Evolutionary conservation across 2,797 vertebrate genomes (phyloP).

Genomic region (Novumbra hubbsi): DNA sequence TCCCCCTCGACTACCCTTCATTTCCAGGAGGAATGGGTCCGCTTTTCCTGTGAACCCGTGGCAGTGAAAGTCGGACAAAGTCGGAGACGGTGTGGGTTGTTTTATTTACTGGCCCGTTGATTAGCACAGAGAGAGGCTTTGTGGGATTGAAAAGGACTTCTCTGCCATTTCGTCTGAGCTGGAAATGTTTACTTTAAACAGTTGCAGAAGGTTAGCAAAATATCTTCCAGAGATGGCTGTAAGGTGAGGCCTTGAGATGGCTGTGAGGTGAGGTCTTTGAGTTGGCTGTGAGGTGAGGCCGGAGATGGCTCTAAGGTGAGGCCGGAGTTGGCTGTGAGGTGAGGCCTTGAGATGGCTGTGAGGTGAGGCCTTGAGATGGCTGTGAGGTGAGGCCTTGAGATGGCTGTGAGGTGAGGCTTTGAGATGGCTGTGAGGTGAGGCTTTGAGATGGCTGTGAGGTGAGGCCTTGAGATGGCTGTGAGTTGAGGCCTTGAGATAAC

Average conservation of each 20-base stretch:
- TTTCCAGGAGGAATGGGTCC: constrained; percentile 16
- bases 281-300: no score
- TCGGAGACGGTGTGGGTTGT: constrained; percentile 37
- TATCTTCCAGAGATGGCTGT: constrained; percentile 50
- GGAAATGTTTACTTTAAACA: constrained; percentile 69
- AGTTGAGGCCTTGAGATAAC: no score
- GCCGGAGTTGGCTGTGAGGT: no score
- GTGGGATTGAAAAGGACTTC: constrained; percentile 51
- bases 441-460: no score
- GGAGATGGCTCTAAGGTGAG: no score
- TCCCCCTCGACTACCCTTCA: constrained; percentile 23
- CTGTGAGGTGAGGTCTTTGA: no score
- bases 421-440: no score
- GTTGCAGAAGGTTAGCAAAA: constrained; percentile 65
- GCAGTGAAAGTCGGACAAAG: constrained; percentile 28
- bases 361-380: constrained; percentile 28
- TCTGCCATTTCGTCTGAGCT: constrained; percentile 54
- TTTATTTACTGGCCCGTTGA: constrained; percentile 48
- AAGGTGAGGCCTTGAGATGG: no score
- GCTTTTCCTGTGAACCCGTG: constrained; percentile 33
- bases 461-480: no score
- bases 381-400: no score
- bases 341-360: no score
- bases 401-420: constrained; percentile 50
- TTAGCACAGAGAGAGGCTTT: constrained; percentile 58